phyloP scores from a whole-genome alignment of 2,888 invertebrate species.

The Magallana nippona region DNA sequence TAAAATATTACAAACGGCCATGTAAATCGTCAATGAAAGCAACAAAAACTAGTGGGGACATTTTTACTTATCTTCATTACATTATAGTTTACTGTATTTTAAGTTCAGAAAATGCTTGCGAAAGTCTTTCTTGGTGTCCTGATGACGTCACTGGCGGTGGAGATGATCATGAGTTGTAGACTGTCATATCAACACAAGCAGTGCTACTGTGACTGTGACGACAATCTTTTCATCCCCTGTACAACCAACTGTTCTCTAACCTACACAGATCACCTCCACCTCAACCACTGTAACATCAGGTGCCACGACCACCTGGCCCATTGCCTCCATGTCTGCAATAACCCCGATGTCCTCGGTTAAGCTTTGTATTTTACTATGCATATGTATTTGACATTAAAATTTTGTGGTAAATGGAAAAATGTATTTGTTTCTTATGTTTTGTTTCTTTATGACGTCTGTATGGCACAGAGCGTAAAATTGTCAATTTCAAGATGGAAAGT shows the following conservation, averaged over 20 bases:
- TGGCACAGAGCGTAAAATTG: no score
- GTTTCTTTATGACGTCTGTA: background rate
- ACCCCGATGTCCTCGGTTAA: background rate
- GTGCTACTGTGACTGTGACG: slow-evolving; percentile 27
- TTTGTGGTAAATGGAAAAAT: background rate
- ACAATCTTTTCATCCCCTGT: slow-evolving; percentile 15
- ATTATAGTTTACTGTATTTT: no score
- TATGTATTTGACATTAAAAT: background rate
- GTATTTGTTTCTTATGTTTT: background rate
- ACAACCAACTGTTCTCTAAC: background rate
- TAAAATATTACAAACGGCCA: no score
- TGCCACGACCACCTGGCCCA: slow-evolving; percentile 3
- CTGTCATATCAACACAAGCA: background rate
- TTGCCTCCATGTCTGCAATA: slow-evolving; percentile 20
- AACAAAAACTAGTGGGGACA: no score
- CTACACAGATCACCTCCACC: slow-evolving; percentile 13
- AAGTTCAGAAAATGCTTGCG: background rate
- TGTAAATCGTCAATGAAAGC: no score
- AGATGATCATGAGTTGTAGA: slow-evolving; percentile 12
- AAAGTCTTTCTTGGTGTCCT: slow-evolving; percentile 20
- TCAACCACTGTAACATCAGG: slow-evolving; percentile 33
- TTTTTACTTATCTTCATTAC: no score
- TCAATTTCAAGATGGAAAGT: no score
- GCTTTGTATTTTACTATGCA: background rate
- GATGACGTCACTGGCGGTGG: slow-evolving; percentile 25